A percentile compares a stretch with the other conserved stretches of the same genome.
phyloP scores from a whole-genome alignment of 2,888 invertebrate species.

The Zele albiditarsus region DNA sequence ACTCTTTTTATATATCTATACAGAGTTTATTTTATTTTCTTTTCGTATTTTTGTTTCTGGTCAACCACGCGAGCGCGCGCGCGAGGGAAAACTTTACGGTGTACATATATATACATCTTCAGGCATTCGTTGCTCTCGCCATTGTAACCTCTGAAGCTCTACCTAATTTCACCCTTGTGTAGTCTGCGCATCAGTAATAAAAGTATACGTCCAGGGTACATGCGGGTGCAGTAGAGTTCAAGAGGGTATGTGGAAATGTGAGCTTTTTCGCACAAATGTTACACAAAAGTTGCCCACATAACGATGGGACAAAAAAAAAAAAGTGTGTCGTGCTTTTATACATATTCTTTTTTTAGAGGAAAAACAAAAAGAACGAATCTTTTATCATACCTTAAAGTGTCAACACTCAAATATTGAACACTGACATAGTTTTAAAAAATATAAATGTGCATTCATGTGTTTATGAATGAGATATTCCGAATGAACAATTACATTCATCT shows the following conservation, averaged over 20 bases:
- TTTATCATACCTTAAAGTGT: no score
- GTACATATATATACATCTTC: not conserved
- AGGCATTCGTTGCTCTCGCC: not conserved
- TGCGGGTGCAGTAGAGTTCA: not conserved
- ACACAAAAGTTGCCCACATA: conserved; percentile 12
- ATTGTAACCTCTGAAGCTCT: conserved; percentile 14
- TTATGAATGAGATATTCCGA: no score
- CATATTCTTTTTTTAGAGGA: conserved; percentile 11
- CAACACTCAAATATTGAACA: no score
- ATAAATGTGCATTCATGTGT: no score
- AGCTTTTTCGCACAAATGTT: not conserved
- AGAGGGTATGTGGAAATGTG: not conserved
- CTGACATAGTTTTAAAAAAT: no score
- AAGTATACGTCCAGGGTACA: not conserved
- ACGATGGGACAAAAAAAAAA: conserved; percentile 24
- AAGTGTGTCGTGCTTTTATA: not conserved
- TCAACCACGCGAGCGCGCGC: not conserved
- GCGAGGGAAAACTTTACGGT: conserved; percentile 19
- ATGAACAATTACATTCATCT: no score
- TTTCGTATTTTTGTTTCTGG: not conserved
- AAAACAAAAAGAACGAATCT: no score
- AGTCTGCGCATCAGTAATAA: not conserved
- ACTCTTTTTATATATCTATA: conserved; percentile 3
- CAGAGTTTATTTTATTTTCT: not conserved
- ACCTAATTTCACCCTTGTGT: conserved; percentile 8